Evolutionary conservation across 2,888 invertebrate species (phyloP).

Genomic region (Metopia argyrocephala): DNA sequence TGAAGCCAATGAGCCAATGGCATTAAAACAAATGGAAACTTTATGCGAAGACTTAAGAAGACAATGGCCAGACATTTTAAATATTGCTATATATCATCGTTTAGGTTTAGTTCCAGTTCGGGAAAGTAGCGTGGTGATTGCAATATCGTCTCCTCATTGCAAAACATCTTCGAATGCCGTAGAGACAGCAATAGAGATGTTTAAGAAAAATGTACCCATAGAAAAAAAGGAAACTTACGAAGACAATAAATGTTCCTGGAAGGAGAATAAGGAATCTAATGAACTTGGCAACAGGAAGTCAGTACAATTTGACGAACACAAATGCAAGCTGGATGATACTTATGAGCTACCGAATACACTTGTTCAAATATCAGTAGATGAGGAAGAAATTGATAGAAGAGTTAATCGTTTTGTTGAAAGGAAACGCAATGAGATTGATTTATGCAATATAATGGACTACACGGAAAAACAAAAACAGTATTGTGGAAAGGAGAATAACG

Average conservation of each 20-base stretch:
- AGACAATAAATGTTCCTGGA: slow-evolving; percentile 83
- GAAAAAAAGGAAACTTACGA: slow-evolving; percentile 97
- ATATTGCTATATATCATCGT: slow-evolving; percentile 92
- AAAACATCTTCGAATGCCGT: slow-evolving; percentile 90
- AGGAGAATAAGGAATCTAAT: slow-evolving; percentile 91
- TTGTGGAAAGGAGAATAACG: not conserved
- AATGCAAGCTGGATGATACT: slow-evolving; percentile 52
- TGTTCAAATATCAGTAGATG: slow-evolving; percentile 85
- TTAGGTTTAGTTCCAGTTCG: slow-evolving; percentile 89
- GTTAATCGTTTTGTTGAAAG: slow-evolving; percentile 87
- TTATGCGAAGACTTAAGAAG: slow-evolving; percentile 86
- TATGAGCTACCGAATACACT: slow-evolving; percentile 69
- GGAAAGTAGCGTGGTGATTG: slow-evolving; percentile 94
- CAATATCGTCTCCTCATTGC: slow-evolving; percentile 92
- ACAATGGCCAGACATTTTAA: slow-evolving; percentile 86
- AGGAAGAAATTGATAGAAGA: slow-evolving; percentile 83
- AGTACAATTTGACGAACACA: slow-evolving; percentile 38
- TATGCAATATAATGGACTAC: slow-evolving; percentile 87
- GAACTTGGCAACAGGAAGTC: too few species aligned
- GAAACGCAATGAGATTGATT: slow-evolving; percentile 87
- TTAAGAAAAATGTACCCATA: slow-evolving; percentile 93
- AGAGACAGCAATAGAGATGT: slow-evolving; percentile 88
- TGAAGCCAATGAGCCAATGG: slow-evolving; percentile 96
- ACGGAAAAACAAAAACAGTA: slow-evolving; percentile 76
- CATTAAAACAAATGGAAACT: slow-evolving; percentile 87